Conservation (phyloP, 2,113 vertebrate species). For the Myrmophylax atrothorax region DNA sequence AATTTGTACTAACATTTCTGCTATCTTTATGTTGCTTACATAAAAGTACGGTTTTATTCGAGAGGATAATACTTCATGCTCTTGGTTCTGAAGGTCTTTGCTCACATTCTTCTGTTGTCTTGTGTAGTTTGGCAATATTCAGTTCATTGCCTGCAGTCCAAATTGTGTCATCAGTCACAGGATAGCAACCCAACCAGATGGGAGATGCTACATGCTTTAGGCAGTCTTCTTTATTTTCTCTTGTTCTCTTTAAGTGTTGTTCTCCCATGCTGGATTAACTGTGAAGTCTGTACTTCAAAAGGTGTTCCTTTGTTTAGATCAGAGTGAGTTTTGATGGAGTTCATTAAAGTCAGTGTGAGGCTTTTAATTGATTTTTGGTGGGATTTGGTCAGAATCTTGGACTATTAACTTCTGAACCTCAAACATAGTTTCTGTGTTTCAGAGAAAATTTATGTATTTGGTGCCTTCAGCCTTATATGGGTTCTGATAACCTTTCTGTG, state of each 20-base stretch:
- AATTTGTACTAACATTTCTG: slow-evolving; percentile 5
- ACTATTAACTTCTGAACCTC: neutral
- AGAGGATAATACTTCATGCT: neutral
- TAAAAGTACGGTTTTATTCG: neutral
- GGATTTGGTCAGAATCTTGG: neutral
- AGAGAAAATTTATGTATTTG: neutral
- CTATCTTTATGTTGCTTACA: neutral
- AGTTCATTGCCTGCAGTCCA: neutral
- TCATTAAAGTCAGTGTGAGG: neutral
- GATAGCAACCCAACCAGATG: neutral
- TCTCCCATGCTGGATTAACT: neutral
- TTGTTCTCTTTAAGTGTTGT: neutral
- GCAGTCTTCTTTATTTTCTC: neutral
- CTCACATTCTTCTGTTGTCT: neutral
- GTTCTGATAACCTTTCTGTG: neutral
- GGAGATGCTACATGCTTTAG: neutral
- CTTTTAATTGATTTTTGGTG: neutral
- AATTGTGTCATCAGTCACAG: neutral
- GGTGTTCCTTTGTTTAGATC: neutral
- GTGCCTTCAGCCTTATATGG: neutral
- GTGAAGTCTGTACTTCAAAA: neutral
- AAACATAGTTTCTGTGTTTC: neutral
- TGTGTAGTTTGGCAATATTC: slow-evolving; percentile 8
- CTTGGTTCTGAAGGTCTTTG: neutral
- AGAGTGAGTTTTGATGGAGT: neutral